Base-by-base conservation (phyloP, 2,113 vertebrate genomes). In the Nesospiza acunhae region DNA sequence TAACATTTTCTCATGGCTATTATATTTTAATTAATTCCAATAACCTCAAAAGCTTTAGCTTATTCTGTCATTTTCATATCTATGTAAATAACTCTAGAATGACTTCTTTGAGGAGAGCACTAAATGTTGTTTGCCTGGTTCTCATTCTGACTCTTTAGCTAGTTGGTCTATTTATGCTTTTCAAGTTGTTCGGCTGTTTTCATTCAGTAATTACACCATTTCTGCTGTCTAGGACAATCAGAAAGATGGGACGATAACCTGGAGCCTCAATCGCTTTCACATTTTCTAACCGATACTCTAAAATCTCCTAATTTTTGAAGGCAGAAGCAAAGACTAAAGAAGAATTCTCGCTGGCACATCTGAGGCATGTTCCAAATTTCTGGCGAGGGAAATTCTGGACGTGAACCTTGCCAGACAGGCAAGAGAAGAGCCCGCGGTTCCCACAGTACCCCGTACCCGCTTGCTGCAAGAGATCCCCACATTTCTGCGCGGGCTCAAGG, bases 211-310 rank as follows among this genome's bases (percentile, higher is more conserved):
- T 84, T 87, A 85, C 66, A 82, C 73, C 13, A 30, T 68, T 68
- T 92, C 93, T 89, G 88, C 88, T 96, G 41, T 96, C 92, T 81
- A 82, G 94, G 90, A 77, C 60, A 59, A 21, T 72, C 31, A 37
- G 47, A 80, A 77, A 91, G 72, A 67, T 16, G 1, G 13, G 23
- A 20, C 1, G 31, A 70, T 44, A 66, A 80, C 4, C 52, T 17
- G 59, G 63, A 90, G 30, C 44, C 87, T 15, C 9, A 74, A 77
- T 17, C 44, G 17, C 82, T 77, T 30, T 0, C 27, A 28, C 4
- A 22, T 84, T 75, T 70, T n/a, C 52, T 30, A 84, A 47, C 31
- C 7, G 16, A 59, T 4, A 41, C 41, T 27, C 55, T 17, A 60
- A 73, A 67, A 66, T 12, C 28, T 39, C 31, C 26, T 15, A 1